These are phyloP conservation scores for Liodrosophila aerea DNA, from an alignment of 2,888 invertebrate species.

Conservation along the genomic window DNA sequence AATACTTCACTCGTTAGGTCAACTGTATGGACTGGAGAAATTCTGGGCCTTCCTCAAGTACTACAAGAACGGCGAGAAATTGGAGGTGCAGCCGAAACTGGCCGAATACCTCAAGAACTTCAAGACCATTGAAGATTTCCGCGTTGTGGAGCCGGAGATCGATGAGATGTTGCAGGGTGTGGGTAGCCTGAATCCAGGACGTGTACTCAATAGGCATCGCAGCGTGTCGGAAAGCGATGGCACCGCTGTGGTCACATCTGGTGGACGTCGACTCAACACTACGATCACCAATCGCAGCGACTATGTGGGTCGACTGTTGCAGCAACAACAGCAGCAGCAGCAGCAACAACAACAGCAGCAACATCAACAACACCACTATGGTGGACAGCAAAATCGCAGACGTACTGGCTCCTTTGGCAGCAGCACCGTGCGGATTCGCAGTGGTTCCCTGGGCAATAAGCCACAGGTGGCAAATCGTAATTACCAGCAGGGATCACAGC, in stretches of 20 bases:
- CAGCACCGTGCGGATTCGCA: constrained; percentile 81
- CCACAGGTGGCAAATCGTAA: constrained; percentile 81
- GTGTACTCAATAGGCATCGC: constrained; percentile 85
- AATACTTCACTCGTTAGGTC: constrained; percentile 84
- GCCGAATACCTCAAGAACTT: constrained; percentile 89
- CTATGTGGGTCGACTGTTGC: constrained; percentile 80
- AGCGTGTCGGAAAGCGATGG: constrained; percentile 87
- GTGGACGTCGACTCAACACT: constrained; percentile 79
- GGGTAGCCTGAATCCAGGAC: constrained; percentile 83
- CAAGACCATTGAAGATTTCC: constrained; percentile 94
- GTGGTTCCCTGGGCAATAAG: constrained; percentile 82
- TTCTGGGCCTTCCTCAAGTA: constrained; percentile 99
- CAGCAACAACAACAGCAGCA: constrained; percentile 72
- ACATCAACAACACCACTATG: constrained; percentile 65
- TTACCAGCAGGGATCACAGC: constrained; percentile 77
- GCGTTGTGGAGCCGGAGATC: constrained; percentile 87
- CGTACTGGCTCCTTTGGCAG: constrained; percentile 82
- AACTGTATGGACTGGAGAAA: constrained; percentile 98
- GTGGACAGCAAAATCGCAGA: constrained; percentile 73
- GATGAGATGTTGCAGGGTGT: constrained; percentile 85
- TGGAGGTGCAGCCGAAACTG: constrained; percentile 89
- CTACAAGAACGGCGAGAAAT: constrained; percentile 90
- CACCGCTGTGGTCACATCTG: constrained; percentile 74
- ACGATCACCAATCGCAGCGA: constrained; percentile 82
- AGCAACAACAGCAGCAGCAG: constrained; percentile 76